Conservation (phyloP, 30 jellyfish, hydroid and myxozoan species). For the Chrysaora quinquecirrha region DNA sequence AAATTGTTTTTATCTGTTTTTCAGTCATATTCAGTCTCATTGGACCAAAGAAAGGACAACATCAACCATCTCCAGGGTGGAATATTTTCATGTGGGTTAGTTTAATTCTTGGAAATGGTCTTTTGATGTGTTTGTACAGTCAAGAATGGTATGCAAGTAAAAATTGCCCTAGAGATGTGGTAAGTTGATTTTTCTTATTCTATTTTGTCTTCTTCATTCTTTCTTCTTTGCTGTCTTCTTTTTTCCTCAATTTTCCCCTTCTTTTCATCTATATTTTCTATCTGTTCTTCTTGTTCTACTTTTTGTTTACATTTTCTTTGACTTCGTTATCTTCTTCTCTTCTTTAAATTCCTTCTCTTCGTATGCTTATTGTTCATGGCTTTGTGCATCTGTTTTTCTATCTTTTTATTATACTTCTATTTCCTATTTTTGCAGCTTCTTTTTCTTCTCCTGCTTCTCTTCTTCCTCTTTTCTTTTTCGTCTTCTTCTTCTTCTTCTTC, state of each 20-base stretch:
- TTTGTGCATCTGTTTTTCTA: not conserved
- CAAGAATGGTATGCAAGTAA: constrained; percentile 92
- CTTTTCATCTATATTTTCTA: too few relatives aligned
- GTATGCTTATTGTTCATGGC: not conserved
- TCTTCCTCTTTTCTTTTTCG: too few relatives aligned
- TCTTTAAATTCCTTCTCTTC: too few relatives aligned
- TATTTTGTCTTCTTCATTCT: too few relatives aligned
- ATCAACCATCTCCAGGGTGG: constrained; percentile 76
- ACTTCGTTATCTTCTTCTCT: not conserved
- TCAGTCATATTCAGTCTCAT: constrained; percentile 70
- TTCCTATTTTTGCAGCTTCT: not conserved
- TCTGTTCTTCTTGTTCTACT: too few relatives aligned
- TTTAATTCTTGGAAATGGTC: constrained; percentile 80
- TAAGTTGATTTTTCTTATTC: constrained; percentile 20
- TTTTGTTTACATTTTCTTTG: too few relatives aligned
- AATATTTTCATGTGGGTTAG: constrained; percentile 92
- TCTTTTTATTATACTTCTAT: too few relatives aligned
- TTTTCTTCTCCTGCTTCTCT: too few relatives aligned
- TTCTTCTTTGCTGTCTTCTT: not conserved
- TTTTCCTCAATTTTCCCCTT: not conserved
- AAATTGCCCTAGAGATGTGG: constrained; percentile 86
- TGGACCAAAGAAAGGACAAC: constrained; percentile 77
- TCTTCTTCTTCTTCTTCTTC: too few relatives aligned
- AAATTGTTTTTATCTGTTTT: too few relatives aligned
- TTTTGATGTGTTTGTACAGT: constrained; percentile 83